phyloP scores from a whole-genome alignment of 1,140 invertebrate genomes.

The Pseudobourletiella spinata region DNA sequence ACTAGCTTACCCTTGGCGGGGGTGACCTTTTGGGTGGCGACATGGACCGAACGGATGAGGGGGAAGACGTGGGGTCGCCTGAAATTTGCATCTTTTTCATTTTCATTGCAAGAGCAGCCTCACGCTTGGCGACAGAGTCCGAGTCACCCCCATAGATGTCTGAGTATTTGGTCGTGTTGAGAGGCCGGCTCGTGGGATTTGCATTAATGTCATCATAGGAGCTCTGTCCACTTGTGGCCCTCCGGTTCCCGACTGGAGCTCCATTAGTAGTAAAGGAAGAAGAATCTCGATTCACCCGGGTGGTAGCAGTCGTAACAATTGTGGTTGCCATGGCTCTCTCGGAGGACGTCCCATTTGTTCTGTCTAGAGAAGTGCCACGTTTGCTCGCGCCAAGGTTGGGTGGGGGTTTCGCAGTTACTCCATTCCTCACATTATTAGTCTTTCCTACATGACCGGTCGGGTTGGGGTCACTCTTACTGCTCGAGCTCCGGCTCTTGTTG shows the following conservation, averaged over 20 bases:
- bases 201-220: constrained; percentile 5
- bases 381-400: not conserved
- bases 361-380: constrained; percentile 5
- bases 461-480: constrained; percentile 28
- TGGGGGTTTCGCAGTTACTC: not conserved
- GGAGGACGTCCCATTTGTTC: not conserved
- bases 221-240: constrained; percentile 7
- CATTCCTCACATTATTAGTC: constrained; percentile 2
- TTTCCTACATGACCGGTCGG: not conserved
- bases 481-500: constrained; percentile 11
- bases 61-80: not conserved
- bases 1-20: constrained; percentile 3
- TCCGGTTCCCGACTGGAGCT: constrained; percentile 1
- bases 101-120: constrained; percentile 19
- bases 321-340: too few species aligned
- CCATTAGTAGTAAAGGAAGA: not conserved
- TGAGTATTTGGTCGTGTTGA: constrained; percentile 7
- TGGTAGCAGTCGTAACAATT: not conserved
- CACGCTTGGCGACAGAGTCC: constrained; percentile 14
- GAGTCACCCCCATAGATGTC: not conserved
- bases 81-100: constrained; percentile 17
- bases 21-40: constrained; percentile 6
- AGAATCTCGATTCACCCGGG: not conserved
- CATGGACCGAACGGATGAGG: not conserved
- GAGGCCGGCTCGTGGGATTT: not conserved